Conservation (phyloP, 2,888 invertebrate genomes). For the Harmothoe impar region DNA sequence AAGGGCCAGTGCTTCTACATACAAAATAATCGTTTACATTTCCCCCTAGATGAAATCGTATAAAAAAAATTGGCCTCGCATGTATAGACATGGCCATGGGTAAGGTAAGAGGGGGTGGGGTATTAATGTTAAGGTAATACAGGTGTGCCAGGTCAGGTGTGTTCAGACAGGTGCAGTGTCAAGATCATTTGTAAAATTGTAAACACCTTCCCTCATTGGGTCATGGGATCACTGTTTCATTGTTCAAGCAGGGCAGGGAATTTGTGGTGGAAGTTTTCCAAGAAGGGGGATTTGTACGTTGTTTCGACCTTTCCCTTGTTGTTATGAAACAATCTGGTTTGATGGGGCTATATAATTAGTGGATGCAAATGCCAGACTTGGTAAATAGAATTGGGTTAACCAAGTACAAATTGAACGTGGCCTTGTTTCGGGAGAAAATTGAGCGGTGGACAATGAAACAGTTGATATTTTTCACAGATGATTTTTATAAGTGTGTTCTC, state of each 20-base stretch:
- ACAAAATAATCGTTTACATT: background rate
- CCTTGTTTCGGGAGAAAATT: background rate
- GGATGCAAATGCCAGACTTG: background rate
- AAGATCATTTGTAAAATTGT: conserved; percentile 15
- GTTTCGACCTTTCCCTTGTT: too few relatives aligned
- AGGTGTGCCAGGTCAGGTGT: background rate
- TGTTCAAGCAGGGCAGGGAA: too few relatives aligned
- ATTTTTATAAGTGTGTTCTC: too few relatives aligned
- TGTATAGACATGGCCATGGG: background rate
- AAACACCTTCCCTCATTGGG: background rate
- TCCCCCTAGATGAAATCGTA: background rate
- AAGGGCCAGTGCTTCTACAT: background rate
- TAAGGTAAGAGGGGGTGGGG: background rate
- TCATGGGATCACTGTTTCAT: background rate
- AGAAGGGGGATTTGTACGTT: background rate
- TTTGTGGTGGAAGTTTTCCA: conserved; percentile 12
- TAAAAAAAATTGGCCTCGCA: background rate
- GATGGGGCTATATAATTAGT: background rate
- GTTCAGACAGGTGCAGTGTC: background rate
- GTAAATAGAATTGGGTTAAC: background rate
- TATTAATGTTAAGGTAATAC: background rate
- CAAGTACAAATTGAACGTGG: background rate
- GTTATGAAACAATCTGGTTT: background rate
- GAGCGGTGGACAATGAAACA: background rate
- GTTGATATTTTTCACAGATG: background rate